These are phyloP conservation scores for Argopecten irradians DNA, from an alignment of 1,140 invertebrate species.

Conservation along the genomic window DNA sequence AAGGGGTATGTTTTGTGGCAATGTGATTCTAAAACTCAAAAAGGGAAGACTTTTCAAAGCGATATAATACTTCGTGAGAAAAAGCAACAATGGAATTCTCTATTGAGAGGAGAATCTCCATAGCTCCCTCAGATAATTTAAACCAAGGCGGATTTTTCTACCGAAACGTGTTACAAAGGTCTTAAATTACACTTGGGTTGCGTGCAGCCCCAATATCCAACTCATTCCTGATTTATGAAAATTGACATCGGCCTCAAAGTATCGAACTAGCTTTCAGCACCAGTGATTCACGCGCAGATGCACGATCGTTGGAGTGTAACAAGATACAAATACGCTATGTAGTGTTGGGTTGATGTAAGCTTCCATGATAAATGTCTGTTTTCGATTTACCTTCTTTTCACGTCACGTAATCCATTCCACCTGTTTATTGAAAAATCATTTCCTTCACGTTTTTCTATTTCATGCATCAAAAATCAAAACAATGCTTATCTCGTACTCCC, in stretches of 20 bases:
- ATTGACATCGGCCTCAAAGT: constrained; percentile 2
- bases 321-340: background rate
- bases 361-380: background rate
- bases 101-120: background rate
- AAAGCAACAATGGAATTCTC: background rate
- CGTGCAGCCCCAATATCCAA: background rate
- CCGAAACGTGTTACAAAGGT: background rate
- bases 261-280: constrained; percentile 14
- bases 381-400: background rate
- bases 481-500: background rate
- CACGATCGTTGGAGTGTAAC: constrained; percentile 3
- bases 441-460: background rate
- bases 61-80: background rate
- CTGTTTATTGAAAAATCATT: constrained; percentile 2
- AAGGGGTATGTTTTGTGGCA: background rate
- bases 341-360: background rate
- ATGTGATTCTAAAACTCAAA: background rate
- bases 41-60: background rate
- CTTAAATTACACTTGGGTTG: background rate
- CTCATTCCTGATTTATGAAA: constrained; percentile 17
- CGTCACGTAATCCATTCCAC: background rate
- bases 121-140: background rate
- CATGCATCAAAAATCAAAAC: background rate
- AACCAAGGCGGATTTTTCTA: background rate
- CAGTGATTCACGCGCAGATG: background rate